These are phyloP conservation scores for Pardalotus punctatus DNA, from an alignment of 2,113 vertebrate genomes.

Conservation along the genomic window DNA sequence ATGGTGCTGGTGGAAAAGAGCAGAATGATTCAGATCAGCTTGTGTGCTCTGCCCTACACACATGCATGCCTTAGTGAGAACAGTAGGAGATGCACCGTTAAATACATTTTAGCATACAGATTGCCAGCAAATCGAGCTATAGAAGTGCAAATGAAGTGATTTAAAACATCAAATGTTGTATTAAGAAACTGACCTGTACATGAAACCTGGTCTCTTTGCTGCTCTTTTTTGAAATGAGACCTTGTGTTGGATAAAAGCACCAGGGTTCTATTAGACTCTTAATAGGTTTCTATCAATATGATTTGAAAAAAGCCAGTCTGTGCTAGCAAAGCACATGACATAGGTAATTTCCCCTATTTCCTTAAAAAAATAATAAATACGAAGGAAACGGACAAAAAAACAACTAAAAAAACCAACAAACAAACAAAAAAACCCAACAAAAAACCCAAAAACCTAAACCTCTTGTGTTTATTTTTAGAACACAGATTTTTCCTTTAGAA, in stretches of 20 bases:
- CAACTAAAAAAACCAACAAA: too few relatives aligned
- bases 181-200: not conserved
- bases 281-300: not conserved
- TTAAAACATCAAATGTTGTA: not conserved
- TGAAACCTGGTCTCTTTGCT: not conserved
- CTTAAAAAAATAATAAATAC: not conserved
- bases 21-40: not conserved
- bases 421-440: not conserved
- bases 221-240: not conserved
- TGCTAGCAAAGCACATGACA: not conserved
- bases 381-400: not conserved
- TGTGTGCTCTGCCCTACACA: accelerated
- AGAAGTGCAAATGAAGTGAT: not conserved
- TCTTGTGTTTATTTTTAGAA: not conserved
- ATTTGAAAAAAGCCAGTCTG: not conserved
- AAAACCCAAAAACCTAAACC: not conserved
- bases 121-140: not conserved
- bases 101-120: not conserved
- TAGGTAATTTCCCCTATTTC: accelerated
- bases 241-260: not conserved
- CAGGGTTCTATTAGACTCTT: not conserved
- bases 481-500: not conserved
- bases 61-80: not conserved
- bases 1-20: not conserved
- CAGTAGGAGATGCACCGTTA: not conserved